Percentiles rank a stretch among this genome's conserved stretches.
Conservation (phyloP, 2,888 invertebrate genomes). For the Diarsia mendica region DNA sequence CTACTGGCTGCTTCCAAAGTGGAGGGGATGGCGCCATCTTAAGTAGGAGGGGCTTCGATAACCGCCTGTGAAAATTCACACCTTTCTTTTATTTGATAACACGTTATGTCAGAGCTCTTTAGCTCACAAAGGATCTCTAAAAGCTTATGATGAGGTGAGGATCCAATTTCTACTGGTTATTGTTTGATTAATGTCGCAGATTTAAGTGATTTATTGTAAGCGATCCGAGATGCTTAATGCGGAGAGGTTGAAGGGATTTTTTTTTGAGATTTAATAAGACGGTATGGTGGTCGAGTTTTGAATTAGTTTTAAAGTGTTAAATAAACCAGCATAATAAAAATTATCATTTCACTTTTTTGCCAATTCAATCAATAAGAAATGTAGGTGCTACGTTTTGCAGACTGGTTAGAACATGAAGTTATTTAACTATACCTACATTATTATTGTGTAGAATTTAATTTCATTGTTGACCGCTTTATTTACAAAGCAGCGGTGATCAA, state of each 20-base stretch:
- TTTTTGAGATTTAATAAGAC: conserved; percentile 21
- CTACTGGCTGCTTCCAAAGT: conserved; percentile 81
- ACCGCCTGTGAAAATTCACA: conserved; percentile 89
- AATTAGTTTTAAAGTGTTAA: not conserved
- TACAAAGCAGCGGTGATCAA: not conserved
- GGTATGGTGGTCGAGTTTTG: conserved; percentile 6
- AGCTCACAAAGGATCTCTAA: conserved; percentile 88
- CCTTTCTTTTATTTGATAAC: conserved; percentile 90
- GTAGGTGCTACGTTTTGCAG: not conserved
- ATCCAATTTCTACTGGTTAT: conserved; percentile 85
- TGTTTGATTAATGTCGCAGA: conserved; percentile 87
- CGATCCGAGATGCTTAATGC: conserved; percentile 69
- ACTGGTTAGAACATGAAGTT: not conserved
- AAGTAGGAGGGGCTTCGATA: conserved; percentile 84
- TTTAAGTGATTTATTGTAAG: conserved; percentile 84
- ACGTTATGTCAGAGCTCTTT: conserved; percentile 89
- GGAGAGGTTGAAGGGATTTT: conserved; percentile 51
- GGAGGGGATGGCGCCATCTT: conserved; percentile 89
- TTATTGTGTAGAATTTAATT: not conserved
- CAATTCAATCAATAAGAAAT: not conserved
- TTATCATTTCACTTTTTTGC: not conserved
- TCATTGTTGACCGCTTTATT: not conserved
- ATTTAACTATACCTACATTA: not conserved
- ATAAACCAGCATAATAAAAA: not conserved
- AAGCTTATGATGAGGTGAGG: conserved; percentile 88